These are phyloP conservation scores for Cyanistes caeruleus DNA, from an alignment of 2,113 vertebrate genomes.

Conservation along the genomic window DNA sequence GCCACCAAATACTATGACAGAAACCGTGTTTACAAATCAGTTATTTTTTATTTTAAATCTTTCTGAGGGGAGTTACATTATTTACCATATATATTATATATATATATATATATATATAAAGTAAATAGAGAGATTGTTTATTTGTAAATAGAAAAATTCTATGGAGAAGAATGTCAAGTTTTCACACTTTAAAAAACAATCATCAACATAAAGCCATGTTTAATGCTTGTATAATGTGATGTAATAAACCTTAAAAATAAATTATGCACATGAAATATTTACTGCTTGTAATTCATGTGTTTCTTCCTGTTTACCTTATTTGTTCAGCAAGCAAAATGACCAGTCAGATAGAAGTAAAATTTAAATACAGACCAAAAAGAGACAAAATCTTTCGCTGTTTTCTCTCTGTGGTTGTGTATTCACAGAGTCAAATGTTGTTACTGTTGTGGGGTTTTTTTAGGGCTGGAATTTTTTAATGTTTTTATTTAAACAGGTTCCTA, in stretches of 20 bases:
- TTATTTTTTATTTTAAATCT: constrained; percentile 74
- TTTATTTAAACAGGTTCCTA: not conserved
- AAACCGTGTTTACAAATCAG: constrained; percentile 80
- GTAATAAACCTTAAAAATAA: constrained; percentile 83
- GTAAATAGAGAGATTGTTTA: constrained; percentile 77
- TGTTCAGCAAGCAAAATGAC: not conserved
- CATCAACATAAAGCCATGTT: constrained; percentile 81
- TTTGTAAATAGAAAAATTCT: constrained; percentile 81
- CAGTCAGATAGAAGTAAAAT: not conserved
- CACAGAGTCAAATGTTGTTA: not conserved
- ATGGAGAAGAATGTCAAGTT: constrained; percentile 76
- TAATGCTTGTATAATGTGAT: constrained; percentile 83
- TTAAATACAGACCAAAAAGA: not conserved
- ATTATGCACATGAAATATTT: constrained; percentile 76
- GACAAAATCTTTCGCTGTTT: not conserved
- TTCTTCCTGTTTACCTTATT: constrained; percentile 29
- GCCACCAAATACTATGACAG: constrained; percentile 59
- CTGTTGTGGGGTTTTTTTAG: not conserved
- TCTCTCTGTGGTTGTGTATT: not conserved
- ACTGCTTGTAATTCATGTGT: constrained; percentile 34
- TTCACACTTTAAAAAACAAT: constrained; percentile 72
- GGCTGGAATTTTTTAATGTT: not conserved
- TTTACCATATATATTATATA: constrained; percentile 69
- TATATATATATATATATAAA: constrained; percentile 77
- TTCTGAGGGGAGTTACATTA: constrained; percentile 73